Conservation (phyloP, 2,113 vertebrate genomes). For the Zosterops japonicus region DNA sequence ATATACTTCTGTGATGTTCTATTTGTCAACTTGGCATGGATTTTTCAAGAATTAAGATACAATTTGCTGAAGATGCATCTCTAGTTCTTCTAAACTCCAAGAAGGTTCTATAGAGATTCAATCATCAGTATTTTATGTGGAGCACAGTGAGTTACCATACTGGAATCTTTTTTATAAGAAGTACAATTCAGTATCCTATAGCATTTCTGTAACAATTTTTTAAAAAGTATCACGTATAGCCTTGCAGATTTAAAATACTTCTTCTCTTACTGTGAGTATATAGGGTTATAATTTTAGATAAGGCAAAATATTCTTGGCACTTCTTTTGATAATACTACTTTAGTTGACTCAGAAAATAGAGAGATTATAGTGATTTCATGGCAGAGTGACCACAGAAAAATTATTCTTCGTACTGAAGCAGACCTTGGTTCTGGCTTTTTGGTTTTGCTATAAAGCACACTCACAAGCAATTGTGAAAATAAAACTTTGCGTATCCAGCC, state of each 20-base stretch:
- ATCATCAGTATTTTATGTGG: background rate
- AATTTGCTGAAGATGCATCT: background rate
- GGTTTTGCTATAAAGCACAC: background rate
- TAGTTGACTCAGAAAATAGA: background rate
- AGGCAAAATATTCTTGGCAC: constrained; percentile 8
- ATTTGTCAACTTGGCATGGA: background rate
- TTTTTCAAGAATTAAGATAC: background rate
- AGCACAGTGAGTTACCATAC: background rate
- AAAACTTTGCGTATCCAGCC: background rate
- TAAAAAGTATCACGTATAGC: background rate
- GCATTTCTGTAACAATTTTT: background rate
- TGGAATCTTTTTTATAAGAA: background rate
- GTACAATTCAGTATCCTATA: background rate
- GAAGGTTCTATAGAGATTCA: background rate
- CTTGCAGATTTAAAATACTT: background rate
- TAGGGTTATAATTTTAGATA: constrained; percentile 31
- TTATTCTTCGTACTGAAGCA: background rate
- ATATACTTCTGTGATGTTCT: background rate
- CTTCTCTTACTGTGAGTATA: background rate
- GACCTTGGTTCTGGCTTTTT: background rate
- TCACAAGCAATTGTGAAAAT: background rate
- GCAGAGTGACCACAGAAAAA: constrained; percentile 15
- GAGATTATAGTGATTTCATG: constrained; percentile 17
- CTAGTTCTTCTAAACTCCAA: background rate
- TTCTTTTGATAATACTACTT: background rate